These are phyloP conservation scores for Oscheius sp. DNA, from an alignment of 2,888 invertebrate species.

Conservation along the genomic window DNA sequence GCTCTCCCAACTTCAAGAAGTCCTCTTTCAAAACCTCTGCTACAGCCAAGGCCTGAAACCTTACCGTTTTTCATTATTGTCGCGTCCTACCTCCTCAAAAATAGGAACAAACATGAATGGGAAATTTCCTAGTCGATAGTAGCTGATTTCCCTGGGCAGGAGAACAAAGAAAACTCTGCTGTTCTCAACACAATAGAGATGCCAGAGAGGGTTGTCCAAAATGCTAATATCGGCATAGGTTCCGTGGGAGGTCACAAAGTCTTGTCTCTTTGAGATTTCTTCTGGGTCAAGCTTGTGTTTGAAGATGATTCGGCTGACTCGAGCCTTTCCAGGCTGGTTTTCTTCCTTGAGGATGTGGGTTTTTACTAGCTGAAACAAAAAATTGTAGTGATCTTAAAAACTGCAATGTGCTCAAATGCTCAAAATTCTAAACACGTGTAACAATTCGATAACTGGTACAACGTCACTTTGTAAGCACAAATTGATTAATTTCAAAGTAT, in stretches of 20 bases:
- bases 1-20: slow-evolving; percentile 17
- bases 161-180: slow-evolving; percentile 11
- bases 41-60: slow-evolving; percentile 2
- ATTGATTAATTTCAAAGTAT: too few relatives aligned
- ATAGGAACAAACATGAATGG: slow-evolving; percentile 37
- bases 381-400: too few relatives aligned
- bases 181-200: slow-evolving; percentile 30
- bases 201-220: slow-evolving; percentile 23
- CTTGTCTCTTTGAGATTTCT: slow-evolving; percentile 13
- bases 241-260: slow-evolving; percentile 16
- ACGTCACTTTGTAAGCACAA: too few relatives aligned
- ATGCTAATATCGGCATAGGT: background rate
- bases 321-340: background rate
- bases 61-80: too few relatives aligned
- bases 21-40: slow-evolving; percentile 23
- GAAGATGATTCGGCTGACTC: slow-evolving; percentile 26
- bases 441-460: too few relatives aligned
- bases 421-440: background rate
- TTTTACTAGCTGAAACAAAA: background rate
- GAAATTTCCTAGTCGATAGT: background rate
- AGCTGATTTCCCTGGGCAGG: background rate
- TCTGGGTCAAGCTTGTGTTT: slow-evolving; percentile 23
- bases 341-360: background rate
- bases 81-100: background rate
- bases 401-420: background rate